Evolutionary conservation across 2,113 vertebrate species (phyloP).

Genomic region (Ochotona princeps): DNA sequence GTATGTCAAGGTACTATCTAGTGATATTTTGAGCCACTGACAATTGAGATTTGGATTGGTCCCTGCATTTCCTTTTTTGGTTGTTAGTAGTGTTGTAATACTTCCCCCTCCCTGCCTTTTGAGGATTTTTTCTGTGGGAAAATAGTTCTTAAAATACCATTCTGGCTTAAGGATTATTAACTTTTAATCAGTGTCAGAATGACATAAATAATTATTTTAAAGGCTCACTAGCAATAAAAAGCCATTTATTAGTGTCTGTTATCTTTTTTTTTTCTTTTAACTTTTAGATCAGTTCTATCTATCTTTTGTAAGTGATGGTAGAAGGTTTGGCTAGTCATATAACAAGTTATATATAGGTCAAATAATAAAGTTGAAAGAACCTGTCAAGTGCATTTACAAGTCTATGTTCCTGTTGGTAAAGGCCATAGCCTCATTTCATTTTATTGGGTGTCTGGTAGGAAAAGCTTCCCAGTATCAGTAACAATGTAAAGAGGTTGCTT

Average conservation of each 20-base stretch:
- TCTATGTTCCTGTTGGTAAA: neutral
- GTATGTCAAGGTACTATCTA: neutral
- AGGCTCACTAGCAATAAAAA: neutral
- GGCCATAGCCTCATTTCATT: neutral
- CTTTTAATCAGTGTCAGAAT: conserved; percentile 16
- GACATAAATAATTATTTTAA: neutral
- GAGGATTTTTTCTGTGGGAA: neutral
- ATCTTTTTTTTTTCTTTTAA: neutral
- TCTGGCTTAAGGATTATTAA: conserved; percentile 11
- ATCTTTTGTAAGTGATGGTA: neutral
- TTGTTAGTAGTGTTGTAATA: neutral
- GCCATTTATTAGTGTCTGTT: neutral
- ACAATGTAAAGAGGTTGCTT: neutral
- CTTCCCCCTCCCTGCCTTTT: neutral
- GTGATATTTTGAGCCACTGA: neutral
- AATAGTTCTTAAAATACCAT: neutral
- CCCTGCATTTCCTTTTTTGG: neutral
- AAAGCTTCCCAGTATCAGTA: conserved; percentile 22
- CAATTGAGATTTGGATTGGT: neutral
- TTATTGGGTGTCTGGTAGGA: conserved; percentile 2
- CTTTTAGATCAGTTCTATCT: neutral
- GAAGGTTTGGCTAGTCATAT: neutral
- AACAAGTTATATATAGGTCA: neutral
- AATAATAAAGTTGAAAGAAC: neutral
- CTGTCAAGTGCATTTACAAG: neutral